Base-by-base conservation (phyloP, 2,888 invertebrate genomes). In the Odontomyia ornata region DNA sequence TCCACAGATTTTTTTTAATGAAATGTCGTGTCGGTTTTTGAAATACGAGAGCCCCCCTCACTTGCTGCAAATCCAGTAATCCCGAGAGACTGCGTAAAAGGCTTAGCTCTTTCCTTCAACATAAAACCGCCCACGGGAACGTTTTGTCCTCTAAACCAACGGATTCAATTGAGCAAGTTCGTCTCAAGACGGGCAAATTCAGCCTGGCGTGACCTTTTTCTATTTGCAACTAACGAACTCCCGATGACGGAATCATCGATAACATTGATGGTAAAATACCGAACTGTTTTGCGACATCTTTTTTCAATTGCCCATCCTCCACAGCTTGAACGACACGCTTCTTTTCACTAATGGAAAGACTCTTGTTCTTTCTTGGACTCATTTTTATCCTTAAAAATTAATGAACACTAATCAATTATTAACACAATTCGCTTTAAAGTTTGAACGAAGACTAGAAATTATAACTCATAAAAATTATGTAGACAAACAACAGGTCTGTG, bases 1-100 rank as follows among this genome's bases (percentile, higher is more conserved):
- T 25, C 76, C 72, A 69, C 72, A 78, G 56, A 76, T n/a, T 78
- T 78, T 76, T 76, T 76, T 78, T 21, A 77, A 76, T 36, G 56
- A 25, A 36, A 67, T 47, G 52, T 15, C 69, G 60, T 77, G 36
- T 52, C 62, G 57, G 11, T 62, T 76, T 57, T 78, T 78, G 47
- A 78, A 78, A 72, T 78, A 72, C 36, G 57, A 52, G 47, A 77
- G 62, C 76, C 76, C 65, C 76, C 76, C 30, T 67, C 65, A 36
- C 65, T 67, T 9, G 65, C 65, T 36, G 65, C 2, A 65, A 78
- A 76, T 30, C 72, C 56, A 36, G 62, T 76, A 52, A 76, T 77
- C 57, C 69, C 69, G 28, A 77, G 71, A 43, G 60, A 43, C 43
- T n/a, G 56, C 11, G 73, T n/a, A n/a, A n/a, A n/a, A n/a, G n/a